Evolutionary conservation across 2,888 invertebrate species (phyloP).

Genomic region (Dryococelus australis): DNA sequence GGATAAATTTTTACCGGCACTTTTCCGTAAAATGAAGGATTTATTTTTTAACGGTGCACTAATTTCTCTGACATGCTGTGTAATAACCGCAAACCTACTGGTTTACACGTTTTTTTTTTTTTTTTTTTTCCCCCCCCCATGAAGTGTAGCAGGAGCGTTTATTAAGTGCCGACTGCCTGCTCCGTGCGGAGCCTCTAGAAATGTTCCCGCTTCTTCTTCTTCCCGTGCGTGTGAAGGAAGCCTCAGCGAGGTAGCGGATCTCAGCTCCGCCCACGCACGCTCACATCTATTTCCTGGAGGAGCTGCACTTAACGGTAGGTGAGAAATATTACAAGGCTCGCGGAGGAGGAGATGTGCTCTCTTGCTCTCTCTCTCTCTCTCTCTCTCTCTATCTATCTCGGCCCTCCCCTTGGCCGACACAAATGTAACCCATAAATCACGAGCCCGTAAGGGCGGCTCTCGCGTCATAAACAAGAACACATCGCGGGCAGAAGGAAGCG

Average conservation of each 20-base stretch:
- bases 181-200: too few relatives aligned
- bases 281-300: background rate
- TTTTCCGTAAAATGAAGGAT: too few relatives aligned
- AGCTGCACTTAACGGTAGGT: slow-evolving; percentile 16
- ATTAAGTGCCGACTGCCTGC: background rate
- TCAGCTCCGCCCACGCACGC: background rate
- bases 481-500: background rate
- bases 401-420: background rate
- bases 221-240: background rate
- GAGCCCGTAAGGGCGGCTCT: background rate
- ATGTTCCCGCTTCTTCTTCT: background rate
- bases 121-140: too few relatives aligned
- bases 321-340: slow-evolving; percentile 11
- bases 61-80: too few relatives aligned
- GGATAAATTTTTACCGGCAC: too few relatives aligned
- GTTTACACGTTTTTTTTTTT: too few relatives aligned
- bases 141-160: background rate
- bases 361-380: background rate
- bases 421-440: background rate
- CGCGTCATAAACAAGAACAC: slow-evolving; percentile 16
- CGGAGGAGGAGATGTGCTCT: background rate
- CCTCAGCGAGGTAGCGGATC: background rate
- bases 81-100: too few relatives aligned
- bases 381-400: background rate
- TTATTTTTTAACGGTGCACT: too few relatives aligned